Evolutionary conservation across 2,888 invertebrate species (phyloP), one percentile per base, ranked within the genome.

Genomic region (Galerucella pusilla): DNA sequence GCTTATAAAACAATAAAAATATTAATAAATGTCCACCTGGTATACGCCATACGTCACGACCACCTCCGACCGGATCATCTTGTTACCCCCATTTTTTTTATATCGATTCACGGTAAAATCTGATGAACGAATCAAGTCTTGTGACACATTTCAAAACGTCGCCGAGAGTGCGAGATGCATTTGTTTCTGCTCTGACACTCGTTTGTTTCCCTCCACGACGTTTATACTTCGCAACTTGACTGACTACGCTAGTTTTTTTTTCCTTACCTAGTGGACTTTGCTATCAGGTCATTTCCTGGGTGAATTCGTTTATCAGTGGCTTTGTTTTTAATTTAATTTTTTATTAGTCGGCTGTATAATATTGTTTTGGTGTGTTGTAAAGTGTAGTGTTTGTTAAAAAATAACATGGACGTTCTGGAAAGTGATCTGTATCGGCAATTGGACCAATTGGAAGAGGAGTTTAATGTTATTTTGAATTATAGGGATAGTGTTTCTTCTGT

Each of bases 381-480:
- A 28, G 28, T 28, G 28, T 3, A 28, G 28, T 28, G 28, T 61
- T 4, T 10, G 35, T 64, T 10, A 14, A 20, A 59, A 16, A 46
- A 71, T 45, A 69, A 45, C 42, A 75, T 73, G 75, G 69, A 75
- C 20, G 49, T 57, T 46, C 81, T 79, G 64, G 85, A 85, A 64
- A 78, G 80, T 46, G 80, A 84, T 75, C 82, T 86, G 78, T 86
- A 84, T 77, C 81, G 82, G 67, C 84, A 86, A 69, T 84, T 86
- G 68, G 85, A 83, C 71, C 84, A 86, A 69, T 84, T 86, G 71
- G 85, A 85, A 69, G 83, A 86, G 57, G 85, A 86, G 75, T 86
- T 85, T 75, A 83, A 85, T 66, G 83, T 84, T 28, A 83, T 84
- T 49, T 78, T 86, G 69, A 82, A 81, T 20, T 57, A 57, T 72